Base-by-base conservation (phyloP, 1,140 invertebrate genomes). In the Heterodera carotae region DNA sequence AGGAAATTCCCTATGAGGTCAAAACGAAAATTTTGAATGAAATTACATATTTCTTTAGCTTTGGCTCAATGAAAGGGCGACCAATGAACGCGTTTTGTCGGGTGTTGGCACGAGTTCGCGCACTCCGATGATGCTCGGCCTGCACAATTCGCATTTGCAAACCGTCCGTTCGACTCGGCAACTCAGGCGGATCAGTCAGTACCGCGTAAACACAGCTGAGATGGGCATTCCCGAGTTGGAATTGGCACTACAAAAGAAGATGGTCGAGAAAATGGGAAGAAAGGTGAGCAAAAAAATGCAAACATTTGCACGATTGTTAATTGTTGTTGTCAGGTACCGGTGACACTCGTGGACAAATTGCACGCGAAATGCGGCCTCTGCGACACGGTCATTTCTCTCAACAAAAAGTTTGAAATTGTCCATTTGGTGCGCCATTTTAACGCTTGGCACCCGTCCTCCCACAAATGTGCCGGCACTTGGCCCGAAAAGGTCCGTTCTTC, bases 251-350 rank as follows among this genome's bases (percentile, higher is more conserved):
- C 81, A 84, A 29, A 79, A 82, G 53, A 87, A 87, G 73, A 85
- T 87, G 84, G 84, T 87, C 29, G 85, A 87, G 70, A 87, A 88
- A 73, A 84, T 87, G 86, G 84, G 85, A 33, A 74, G 85, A 29
- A 80, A 79, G 69, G 78, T 79, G 27, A 78, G 75, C 36, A 72
- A 12, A 10, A 18, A 82, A 77, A 80, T 0, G 33, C 39, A 43
- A 22, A 15, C 6, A 48, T 10, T 10, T 70, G 29, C 18, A 31
- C 33, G 66, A 4, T 31, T 34, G 31, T 56, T 29, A 29, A 73
- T 29, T 43, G 22, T 80, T n/a, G n/a, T n/a, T n/a, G n/a, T 76
- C 25, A 84, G 83, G 84, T 86, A 33, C 85, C 85, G 27, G 85
- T 86, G 15, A 79, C 83, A 4, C 80, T 86, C 5, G 85, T 86